phyloP scores from a whole-genome alignment of 2,113 vertebrate species.

The Myrmophylax atrothorax region DNA sequence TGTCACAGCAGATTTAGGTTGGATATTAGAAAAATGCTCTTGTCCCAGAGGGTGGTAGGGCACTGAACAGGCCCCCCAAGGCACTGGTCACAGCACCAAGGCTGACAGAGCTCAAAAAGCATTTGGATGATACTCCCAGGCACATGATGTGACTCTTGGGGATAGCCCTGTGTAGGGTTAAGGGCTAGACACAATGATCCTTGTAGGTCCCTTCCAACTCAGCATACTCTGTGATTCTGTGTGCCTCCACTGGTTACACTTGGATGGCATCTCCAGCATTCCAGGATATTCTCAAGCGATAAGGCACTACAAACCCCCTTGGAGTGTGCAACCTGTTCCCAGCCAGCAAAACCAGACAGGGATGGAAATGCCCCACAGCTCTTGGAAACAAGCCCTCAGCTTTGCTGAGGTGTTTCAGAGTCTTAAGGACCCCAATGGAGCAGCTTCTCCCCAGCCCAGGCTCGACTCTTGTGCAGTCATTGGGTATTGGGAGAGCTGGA shows the following conservation, averaged over 20 bases:
- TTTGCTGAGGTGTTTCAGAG: background rate
- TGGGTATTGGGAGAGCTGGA: background rate
- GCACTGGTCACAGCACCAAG: background rate
- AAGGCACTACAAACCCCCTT: background rate
- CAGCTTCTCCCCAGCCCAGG: background rate
- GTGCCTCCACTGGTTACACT: background rate
- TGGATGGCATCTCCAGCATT: background rate
- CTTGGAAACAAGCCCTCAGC: background rate
- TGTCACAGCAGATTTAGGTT: background rate
- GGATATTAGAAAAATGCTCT: background rate
- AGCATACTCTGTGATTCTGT: background rate
- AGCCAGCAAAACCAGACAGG: background rate
- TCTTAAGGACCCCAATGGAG: background rate
- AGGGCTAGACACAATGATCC: background rate
- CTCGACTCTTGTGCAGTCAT: fast-evolving
- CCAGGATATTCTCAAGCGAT: background rate
- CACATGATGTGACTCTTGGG: background rate
- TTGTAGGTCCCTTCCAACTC: background rate
- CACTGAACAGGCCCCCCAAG: background rate
- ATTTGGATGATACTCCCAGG: background rate
- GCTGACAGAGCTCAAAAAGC: background rate
- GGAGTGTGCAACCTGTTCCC: background rate
- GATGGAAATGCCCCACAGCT: fast-evolving
- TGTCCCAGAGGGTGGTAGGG: background rate
- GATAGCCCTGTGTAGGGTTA: background rate